Conservation (phyloP, 2,888 invertebrate genomes). For the Conus canariensis region DNA sequence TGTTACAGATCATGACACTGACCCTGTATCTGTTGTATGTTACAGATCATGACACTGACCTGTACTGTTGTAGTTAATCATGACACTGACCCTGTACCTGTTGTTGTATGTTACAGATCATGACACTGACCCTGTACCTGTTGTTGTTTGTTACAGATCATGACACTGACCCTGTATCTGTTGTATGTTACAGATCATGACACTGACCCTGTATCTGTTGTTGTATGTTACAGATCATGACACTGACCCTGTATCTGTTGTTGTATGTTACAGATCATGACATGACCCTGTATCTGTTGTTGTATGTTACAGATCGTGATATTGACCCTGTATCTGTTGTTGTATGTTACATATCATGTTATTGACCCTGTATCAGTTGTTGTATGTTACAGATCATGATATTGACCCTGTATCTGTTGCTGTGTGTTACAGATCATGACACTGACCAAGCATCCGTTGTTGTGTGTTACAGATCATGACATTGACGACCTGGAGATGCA, state of each 20-base stretch:
- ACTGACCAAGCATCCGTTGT: no score
- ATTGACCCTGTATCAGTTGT: not conserved
- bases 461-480: conserved; percentile 80
- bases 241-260: not conserved
- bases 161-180: no score
- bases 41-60: not conserved
- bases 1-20: no score
- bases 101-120: not conserved
- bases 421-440: not conserved
- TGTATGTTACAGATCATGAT: not conserved
- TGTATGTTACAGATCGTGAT: no score
- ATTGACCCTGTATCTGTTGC: not conserved
- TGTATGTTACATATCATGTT: not conserved
- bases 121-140: no score
- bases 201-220: not conserved
- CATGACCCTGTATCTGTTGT: no score
- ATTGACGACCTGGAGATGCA: conserved; percentile 92
- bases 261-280: not conserved
- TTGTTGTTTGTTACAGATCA: not conserved
- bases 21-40: not conserved
- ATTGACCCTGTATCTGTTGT: not conserved
- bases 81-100: no score
- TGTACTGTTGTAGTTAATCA: no score
- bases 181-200: not conserved
- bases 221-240: no score